phyloP scores from a whole-genome alignment of 2,888 invertebrate species.

The Panopea generosa region DNA sequence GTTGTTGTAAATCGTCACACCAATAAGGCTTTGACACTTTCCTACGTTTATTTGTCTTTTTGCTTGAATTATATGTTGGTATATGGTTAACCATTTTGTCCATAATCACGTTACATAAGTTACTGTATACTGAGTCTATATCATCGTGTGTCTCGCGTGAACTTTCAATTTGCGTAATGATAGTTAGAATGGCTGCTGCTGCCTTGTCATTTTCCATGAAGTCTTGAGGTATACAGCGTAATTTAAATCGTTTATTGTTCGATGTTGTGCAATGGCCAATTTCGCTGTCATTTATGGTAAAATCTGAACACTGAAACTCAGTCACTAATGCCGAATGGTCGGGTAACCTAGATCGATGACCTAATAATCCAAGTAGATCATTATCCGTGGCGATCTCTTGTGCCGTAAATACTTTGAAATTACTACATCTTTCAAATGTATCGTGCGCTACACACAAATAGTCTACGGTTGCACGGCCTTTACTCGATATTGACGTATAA shows the following conservation, averaged over 20 bases:
- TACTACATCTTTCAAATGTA: slow-evolving; percentile 1
- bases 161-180: slow-evolving; percentile 7
- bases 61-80: slow-evolving; percentile 8
- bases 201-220: slow-evolving; percentile 8
- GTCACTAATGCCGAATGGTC: slow-evolving; percentile 10
- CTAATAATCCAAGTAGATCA: slow-evolving; percentile 6
- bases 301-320: background rate
- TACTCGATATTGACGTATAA: slow-evolving; percentile 17
- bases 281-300: background rate
- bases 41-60: slow-evolving; percentile 9
- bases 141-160: slow-evolving; percentile 13
- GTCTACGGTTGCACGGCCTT: slow-evolving; percentile 13
- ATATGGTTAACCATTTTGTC: slow-evolving; percentile 12
- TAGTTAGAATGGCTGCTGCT: background rate
- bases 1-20: slow-evolving; percentile 4
- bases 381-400: background rate
- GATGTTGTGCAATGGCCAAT: background rate
- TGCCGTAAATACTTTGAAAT: slow-evolving; percentile 17
- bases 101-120: slow-evolving; percentile 5
- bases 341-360: slow-evolving; percentile 10
- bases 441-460: slow-evolving; percentile 21
- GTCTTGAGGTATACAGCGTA: slow-evolving; percentile 13
- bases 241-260: slow-evolving; percentile 7
- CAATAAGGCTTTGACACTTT: slow-evolving; percentile 14
- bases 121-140: slow-evolving; percentile 8